Percentiles rank a stretch among this genome's conserved stretches.
These are phyloP conservation scores for Vidua macroura DNA, from an alignment of 2,113 vertebrate genomes.

Conservation along the genomic window DNA sequence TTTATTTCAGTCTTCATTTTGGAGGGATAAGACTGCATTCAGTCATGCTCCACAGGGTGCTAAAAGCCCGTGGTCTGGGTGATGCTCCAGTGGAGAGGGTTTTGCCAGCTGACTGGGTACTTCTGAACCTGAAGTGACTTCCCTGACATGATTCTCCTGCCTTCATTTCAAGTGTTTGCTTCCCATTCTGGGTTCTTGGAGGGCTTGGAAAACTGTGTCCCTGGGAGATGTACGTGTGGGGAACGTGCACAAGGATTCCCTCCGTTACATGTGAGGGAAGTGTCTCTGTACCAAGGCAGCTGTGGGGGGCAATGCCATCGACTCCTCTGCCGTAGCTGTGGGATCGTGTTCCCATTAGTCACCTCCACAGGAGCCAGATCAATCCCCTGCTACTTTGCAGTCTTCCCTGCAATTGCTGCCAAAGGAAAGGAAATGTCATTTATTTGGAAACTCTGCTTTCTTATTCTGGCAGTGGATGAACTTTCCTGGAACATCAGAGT, in stretches of 20 bases:
- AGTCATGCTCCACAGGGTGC: constrained; percentile 10
- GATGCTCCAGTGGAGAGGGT: neutral
- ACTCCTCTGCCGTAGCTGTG: neutral
- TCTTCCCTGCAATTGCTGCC: neutral
- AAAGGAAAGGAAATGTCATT: neutral
- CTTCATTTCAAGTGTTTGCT: neutral
- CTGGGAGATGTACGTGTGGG: fast-evolving
- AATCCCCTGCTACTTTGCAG: neutral
- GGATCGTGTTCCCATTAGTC: neutral
- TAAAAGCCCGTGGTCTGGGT: constrained; percentile 22
- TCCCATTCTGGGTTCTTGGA: neutral
- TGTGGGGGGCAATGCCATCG: neutral
- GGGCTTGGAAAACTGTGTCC: neutral
- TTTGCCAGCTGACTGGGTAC: constrained; percentile 9
- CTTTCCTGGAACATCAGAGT: neutral
- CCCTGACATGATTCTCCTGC: neutral
- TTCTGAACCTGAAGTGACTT: neutral
- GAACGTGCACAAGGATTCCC: neutral
- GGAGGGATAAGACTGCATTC: neutral
- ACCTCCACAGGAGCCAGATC: constrained; percentile 1
- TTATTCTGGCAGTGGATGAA: neutral
- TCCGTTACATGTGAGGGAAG: neutral
- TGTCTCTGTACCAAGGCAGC: neutral
- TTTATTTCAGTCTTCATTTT: constrained; percentile 35
- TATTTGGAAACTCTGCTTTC: neutral